Evolutionary conservation across 2,797 vertebrate species (phyloP), one percentile per base, ranked within the genome.

Genomic region (Gorsachius magnificus): DNA sequence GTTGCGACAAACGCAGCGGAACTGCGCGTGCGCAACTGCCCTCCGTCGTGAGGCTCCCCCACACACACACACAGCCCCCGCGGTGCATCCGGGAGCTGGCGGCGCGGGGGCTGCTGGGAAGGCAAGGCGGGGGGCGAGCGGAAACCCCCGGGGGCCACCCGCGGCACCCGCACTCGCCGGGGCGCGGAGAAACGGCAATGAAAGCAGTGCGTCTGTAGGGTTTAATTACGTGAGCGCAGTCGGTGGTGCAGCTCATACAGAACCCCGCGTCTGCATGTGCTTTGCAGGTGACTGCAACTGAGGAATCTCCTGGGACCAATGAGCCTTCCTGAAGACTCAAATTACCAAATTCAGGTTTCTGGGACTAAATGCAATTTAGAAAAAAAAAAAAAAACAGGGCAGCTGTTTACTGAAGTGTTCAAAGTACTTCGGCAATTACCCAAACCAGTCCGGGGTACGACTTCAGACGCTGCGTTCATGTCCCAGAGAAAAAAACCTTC

Each of bases 11-110:
- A 69, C n/a, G n/a, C 20, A 9, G 20, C 4, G 11, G 16, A 4
- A 60, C 2, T n/a, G 72, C 96, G 96, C 95, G 13, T 90, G 95
- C 83, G 95, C 77, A 2, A 1, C 16, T 4, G 6, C 4, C 5
- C 0, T 1, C 9, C 16, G 4, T 7, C 18, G 24, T 11, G 36
- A 8, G 3, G 14, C 4, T 24, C 14, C 3, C 7, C 11, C 25
- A 6, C 53, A 43, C 58, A n/a, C n/a, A n/a, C n/a, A n/a, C n/a
- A n/a, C n/a, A n/a, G n/a, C 16, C 1, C 4, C 21, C 16, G 19
- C 11, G 6, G 9, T 3, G 8, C 31, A 25, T 41, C 41, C 10
- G 29, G 33, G 72, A 10, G n/a, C 29, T 3, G 29, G 31, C 13
- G 28, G 20, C 54, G 56, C n/a, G 21, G 38, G 7, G 68, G 78